Evolutionary conservation across 2,113 vertebrate genomes (phyloP), one percentile per base, ranked within the genome.

Genomic region (Toxostoma redivivum): DNA sequence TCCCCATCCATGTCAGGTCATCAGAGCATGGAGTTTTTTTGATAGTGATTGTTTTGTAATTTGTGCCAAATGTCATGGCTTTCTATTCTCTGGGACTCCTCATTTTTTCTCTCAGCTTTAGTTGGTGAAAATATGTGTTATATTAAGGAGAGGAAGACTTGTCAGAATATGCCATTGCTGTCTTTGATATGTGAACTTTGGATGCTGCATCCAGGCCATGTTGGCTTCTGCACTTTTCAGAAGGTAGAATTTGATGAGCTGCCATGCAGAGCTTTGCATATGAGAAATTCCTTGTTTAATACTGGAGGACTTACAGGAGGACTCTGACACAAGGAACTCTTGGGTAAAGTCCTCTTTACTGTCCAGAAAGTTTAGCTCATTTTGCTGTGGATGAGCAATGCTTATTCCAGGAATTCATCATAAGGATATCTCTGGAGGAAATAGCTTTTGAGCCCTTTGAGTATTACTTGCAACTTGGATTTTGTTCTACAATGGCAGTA

Each of bases 401-500:
- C 60, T 83, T 91, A 45, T 88, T 95, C 91, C 48, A 51, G 31
- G 44, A 90, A 62, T 82, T 86, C 8, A 51, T 71, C 22, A 13
- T 24, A 23, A 17, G 20, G 79, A 19, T 77, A 70, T 73, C 40
- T 73, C 45, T 88, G 80, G 42, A 57, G 38, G 23, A 54, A 69
- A 42, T 35, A 74, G 21, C 3, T 50, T 77, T 86, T 82, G 25
- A 44, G 20, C 92, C 69, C 14, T 86, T 80, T 76, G 53, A 88
- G 40, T 47, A 33, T 30, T 61, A 21, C 31, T 78, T 88, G 60
- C 25, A 62, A 38, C 51, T 84, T 89, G 64, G 58, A 91, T 92
- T 94, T 95, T 30, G 38, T 92, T 84, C 87, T 84, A 23, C 69
- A 94, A 12, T 65, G 45, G 30, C 64, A 94, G 27, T 86, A 56